Evolutionary conservation across 2,113 vertebrate genomes (phyloP).

Genomic region (Otus sunia): DNA sequence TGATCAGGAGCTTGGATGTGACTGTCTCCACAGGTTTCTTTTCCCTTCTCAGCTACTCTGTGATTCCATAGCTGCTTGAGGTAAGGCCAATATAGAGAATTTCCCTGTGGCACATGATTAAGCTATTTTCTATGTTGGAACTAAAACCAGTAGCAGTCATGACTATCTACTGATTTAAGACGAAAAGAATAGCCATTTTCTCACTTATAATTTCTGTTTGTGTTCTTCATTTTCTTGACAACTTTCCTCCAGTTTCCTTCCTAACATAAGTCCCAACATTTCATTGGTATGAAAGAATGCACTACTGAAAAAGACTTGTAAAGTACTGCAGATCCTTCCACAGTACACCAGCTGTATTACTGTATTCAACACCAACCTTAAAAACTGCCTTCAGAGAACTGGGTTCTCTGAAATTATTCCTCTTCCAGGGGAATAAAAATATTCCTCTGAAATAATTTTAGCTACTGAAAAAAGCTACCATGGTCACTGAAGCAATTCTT

Average conservation of each 20-base stretch:
- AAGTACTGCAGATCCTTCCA: background rate
- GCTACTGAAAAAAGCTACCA: background rate
- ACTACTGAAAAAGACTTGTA: background rate
- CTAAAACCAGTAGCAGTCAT: background rate
- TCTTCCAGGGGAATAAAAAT: background rate
- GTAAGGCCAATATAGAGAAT: background rate
- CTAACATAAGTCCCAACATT: background rate
- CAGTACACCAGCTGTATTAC: background rate
- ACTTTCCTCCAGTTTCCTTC: background rate
- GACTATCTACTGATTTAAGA: background rate
- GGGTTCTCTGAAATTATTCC: background rate
- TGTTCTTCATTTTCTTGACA: background rate
- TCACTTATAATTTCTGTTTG: background rate
- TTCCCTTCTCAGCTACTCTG: background rate
- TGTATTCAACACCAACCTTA: background rate
- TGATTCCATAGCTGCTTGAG: background rate
- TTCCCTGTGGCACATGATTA: background rate
- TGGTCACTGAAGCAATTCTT: background rate
- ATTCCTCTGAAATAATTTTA: background rate
- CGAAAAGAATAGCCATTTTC: background rate
- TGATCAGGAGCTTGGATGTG: background rate
- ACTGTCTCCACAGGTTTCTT: background rate
- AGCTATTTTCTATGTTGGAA: background rate
- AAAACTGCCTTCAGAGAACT: background rate
- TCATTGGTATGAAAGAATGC: background rate